Evolutionary conservation across 2,113 vertebrate species (phyloP), one percentile per base, ranked within the genome.

Genomic region (Alaudala cheleensis): DNA sequence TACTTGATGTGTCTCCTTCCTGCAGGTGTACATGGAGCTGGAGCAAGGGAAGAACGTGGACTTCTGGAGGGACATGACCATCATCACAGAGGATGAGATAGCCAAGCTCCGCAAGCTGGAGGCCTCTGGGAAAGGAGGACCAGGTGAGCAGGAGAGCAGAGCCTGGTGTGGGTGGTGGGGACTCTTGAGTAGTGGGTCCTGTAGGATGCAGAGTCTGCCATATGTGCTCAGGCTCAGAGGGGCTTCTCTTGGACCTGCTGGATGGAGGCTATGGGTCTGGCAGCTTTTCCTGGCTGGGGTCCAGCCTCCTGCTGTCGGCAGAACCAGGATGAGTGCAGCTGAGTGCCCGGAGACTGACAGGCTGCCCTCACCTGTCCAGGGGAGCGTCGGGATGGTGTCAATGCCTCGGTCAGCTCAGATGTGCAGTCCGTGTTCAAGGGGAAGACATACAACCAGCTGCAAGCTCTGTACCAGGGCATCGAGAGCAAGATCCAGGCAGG

Each of bases 51-150:
- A 99, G 95, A 99, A 99, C 0, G 99, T 98, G 34, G 99, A 99
- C 95, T 99, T 99, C 94, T 99, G 99, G 99, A 98, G 99, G 69
- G 99, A 99, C 96, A 99, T 99, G 99, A 99, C 99, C 3, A 99
- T 98, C 86, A 99, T 99, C 95, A 99, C 99, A 0, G 99, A 99
- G 92, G 99, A 99, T 2, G 99, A 99, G 96, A 99, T 99, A 91
- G 97, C 98, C 96, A 99, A 99, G 91, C 98, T 99, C 16, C 98
- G 99, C 69, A 99, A 99, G 86, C 98, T 99, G 77, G 99, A 99
- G 92, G 98, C 99, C 9, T 98, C 99, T 5, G 99, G 99, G 78
- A 99, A 99, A 96, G 99, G 99, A 97, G 99, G 99, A n/a, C 99
- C 99, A 66, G 99, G 99, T 99, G 92, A 91, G 56, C 2, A 1